A percentile compares a stretch with the other conserved stretches of the same genome.
Conservation (phyloP, 2,888 invertebrate genomes). For the Euplagia quadripunctaria region DNA sequence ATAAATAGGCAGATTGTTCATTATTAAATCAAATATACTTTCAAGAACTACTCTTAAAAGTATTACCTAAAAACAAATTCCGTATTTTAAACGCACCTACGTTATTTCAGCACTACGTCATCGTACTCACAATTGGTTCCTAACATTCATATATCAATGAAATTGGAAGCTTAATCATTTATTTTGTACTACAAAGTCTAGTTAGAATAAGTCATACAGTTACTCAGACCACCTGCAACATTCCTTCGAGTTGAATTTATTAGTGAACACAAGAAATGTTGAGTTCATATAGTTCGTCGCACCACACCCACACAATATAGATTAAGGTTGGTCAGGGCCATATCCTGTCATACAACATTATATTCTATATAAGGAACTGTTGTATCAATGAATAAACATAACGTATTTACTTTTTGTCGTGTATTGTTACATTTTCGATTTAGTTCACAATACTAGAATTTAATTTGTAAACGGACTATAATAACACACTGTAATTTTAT, state of each 20-base stretch:
- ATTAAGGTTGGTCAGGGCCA: constrained; percentile 62
- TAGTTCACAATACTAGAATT: constrained; percentile 11
- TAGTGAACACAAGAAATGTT: constrained; percentile 36
- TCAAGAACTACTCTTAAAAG: not conserved
- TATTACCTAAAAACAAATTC: not conserved
- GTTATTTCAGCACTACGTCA: constrained; percentile 29
- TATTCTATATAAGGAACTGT: constrained; percentile 41
- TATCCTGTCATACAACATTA: constrained; percentile 48
- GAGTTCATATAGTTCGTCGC: constrained; percentile 38
- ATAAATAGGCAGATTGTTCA: not conserved
- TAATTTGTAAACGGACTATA: not conserved
- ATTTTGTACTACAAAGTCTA: not conserved
- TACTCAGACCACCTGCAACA: constrained; percentile 42
- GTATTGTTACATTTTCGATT: constrained; percentile 23
- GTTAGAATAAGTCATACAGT: constrained; percentile 10
- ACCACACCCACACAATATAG: constrained; percentile 56
- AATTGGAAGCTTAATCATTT: not conserved
- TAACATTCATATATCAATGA: not conserved
- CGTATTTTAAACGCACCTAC: constrained; percentile 3
- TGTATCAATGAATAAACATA: constrained; percentile 46
- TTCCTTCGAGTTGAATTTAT: constrained; percentile 37
- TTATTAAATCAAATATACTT: not conserved
- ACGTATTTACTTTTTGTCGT: constrained; percentile 31
- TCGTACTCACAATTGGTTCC: constrained; percentile 10
- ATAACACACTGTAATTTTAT: not conserved